Conservation (phyloP, 2,888 invertebrate genomes). For the Ectemnius continuus region DNA sequence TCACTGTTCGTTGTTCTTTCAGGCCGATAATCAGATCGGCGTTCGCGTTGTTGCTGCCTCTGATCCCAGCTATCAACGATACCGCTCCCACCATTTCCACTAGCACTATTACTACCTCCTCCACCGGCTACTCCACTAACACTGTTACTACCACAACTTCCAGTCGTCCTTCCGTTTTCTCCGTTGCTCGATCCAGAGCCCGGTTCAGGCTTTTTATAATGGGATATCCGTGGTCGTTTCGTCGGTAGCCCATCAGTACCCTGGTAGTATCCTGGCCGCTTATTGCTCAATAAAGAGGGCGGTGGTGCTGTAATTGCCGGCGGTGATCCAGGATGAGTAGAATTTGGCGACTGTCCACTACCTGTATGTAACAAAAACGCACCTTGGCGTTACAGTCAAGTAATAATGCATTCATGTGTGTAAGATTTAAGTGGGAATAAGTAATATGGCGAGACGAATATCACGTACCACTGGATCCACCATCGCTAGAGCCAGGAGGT, state of each 20-base stretch:
- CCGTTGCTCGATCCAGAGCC: constrained; percentile 23
- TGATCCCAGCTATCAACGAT: constrained; percentile 57
- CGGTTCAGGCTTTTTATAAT: constrained; percentile 84
- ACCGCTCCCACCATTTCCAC: constrained; percentile 36
- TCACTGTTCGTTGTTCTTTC: constrained; percentile 72
- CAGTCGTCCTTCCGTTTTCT: constrained; percentile 68
- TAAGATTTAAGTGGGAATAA: neutral
- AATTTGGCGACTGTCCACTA: constrained; percentile 89
- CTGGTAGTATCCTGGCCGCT: constrained; percentile 83
- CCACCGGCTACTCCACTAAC: constrained; percentile 28
- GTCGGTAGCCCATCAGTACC: constrained; percentile 81
- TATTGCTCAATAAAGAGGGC: constrained; percentile 80
- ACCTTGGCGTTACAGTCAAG: neutral
- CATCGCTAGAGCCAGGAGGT: constrained; percentile 92
- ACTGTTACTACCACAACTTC: constrained; percentile 46
- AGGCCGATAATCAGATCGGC: constrained; percentile 66
- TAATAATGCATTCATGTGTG: neutral
- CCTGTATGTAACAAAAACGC: constrained; percentile 70
- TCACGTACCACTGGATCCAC: constrained; percentile 82
- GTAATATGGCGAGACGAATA: neutral
- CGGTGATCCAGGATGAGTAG: constrained; percentile 87
- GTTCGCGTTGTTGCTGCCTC: constrained; percentile 61
- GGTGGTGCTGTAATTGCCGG: constrained; percentile 79
- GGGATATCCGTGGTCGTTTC: constrained; percentile 93
- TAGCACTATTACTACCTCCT: constrained; percentile 40